These are phyloP conservation scores for Akabosia matsudoensis DNA, from an alignment of 1,140 invertebrate genomes.

Conservation along the genomic window DNA sequence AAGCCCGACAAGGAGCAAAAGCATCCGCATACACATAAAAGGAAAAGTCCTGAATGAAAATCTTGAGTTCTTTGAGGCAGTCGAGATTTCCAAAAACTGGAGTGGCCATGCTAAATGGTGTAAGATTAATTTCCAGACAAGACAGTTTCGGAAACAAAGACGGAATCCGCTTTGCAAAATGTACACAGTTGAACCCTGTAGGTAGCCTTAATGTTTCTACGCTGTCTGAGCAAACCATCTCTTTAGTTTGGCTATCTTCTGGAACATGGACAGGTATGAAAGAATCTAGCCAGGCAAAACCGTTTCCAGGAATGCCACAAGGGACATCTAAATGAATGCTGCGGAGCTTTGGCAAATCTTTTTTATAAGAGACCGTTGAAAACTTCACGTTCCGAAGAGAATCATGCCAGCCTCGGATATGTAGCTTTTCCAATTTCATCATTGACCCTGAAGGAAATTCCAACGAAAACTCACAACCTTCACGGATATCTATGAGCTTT, in stretches of 20 bases:
- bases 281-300: constrained; percentile 2
- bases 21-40: constrained; percentile 14
- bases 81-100: background rate
- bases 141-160: background rate
- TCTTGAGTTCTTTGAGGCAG: background rate
- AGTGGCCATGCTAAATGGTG: background rate
- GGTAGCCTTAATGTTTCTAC: constrained; percentile 5
- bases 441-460: background rate
- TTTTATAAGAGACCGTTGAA: background rate
- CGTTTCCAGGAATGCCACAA: constrained; percentile 3
- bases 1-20: background rate
- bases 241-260: background rate
- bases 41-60: constrained; percentile 7
- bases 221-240: background rate
- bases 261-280: background rate
- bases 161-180: constrained; percentile 10
- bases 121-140: constrained; percentile 20
- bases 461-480: constrained; percentile 6
- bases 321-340: constrained; percentile 7
- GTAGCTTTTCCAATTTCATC: constrained; percentile 1
- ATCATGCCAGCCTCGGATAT: constrained; percentile 15
- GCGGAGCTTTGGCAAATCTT: constrained; percentile 15
- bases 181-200: constrained; percentile 12
- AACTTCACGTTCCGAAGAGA: background rate
- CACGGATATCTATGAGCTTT: constrained; percentile 11